Conservation (phyloP, 2,113 vertebrate species). For the Probosciger aterrimus region DNA sequence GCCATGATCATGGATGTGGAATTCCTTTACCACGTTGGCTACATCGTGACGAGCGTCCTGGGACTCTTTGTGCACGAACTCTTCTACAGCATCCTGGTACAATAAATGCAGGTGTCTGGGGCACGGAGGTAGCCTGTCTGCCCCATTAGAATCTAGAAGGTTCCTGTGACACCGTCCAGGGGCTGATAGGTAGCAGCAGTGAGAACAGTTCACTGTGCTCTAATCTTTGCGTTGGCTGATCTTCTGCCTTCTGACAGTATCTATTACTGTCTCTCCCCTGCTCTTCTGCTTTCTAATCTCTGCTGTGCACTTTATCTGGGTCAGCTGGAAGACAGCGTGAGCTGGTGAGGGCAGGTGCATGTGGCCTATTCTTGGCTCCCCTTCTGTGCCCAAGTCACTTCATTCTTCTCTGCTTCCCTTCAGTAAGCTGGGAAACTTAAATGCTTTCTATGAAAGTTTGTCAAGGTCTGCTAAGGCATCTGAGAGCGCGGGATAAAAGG, state of each 20-base stretch:
- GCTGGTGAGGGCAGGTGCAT: not conserved
- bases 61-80: constrained; percentile 93
- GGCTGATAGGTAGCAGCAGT: not conserved
- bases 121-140: not conserved
- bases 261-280: not conserved
- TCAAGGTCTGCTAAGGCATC: not conserved
- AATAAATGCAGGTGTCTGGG: not conserved
- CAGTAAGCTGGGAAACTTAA: not conserved
- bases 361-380: constrained; percentile 30
- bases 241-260: not conserved
- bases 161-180: not conserved
- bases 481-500: not conserved
- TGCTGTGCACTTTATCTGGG: constrained; percentile 15
- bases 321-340: constrained; percentile 40
- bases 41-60: constrained; percentile 91
- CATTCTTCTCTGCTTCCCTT: constrained; percentile 4
- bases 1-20: constrained; percentile 99
- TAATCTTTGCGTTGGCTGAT: not conserved
- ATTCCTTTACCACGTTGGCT: constrained; percentile 93
- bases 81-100: constrained; percentile 97
- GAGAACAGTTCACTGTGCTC: not conserved
- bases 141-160: not conserved
- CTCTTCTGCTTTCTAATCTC: constrained; percentile 2
- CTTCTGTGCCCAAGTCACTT: not conserved
- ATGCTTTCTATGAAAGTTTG: constrained; percentile 17